Percentiles rank a stretch among this genome's conserved stretches.
These are phyloP conservation scores for Julus scanicus DNA, from an alignment of 2,888 invertebrate species.

Conservation along the genomic window DNA sequence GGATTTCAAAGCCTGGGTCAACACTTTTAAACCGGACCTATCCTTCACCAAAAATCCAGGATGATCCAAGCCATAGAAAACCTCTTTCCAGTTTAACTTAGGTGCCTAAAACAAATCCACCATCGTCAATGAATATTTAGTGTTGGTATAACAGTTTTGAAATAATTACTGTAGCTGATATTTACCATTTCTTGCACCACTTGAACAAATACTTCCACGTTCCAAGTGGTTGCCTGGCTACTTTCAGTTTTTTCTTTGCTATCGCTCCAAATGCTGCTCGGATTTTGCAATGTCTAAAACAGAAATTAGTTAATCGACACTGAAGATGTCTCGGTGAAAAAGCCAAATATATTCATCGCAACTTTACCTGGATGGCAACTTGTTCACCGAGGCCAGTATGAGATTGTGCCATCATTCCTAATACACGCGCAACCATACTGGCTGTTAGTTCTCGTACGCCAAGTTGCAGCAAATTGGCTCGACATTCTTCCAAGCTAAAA, in stretches of 20 bases:
- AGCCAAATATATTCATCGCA: not conserved
- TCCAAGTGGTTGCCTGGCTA: slow-evolving; percentile 78
- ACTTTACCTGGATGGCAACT: slow-evolving; percentile 61
- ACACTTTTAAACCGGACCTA: slow-evolving; percentile 82
- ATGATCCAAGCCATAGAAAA: slow-evolving; percentile 90
- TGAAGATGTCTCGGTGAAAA: not conserved
- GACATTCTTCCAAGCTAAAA: slow-evolving; percentile 82
- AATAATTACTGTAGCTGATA: slow-evolving; percentile 57
- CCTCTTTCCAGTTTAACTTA: slow-evolving; percentile 91
- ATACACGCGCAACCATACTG: slow-evolving; percentile 83
- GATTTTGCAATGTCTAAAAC: slow-evolving; percentile 59
- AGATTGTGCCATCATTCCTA: slow-evolving; percentile 87
- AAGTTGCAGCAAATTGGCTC: slow-evolving; percentile 83
- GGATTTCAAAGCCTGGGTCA: slow-evolving; percentile 83
- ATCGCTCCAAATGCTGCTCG: slow-evolving; percentile 64
- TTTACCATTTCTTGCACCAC: slow-evolving; percentile 86
- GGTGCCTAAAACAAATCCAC: slow-evolving; percentile 68
- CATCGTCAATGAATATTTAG: not conserved
- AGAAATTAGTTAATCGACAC: not conserved
- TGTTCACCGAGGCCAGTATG: slow-evolving; percentile 79
- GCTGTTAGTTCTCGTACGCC: slow-evolving; percentile 82
- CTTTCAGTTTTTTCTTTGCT: slow-evolving; percentile 62
- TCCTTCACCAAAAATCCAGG: slow-evolving; percentile 89
- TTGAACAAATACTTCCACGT: slow-evolving; percentile 91
- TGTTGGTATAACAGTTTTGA: not conserved